Percentiles rank a stretch among this genome's conserved stretches.
phyloP scores from a whole-genome alignment of 2,797 vertebrate species.

The Tokudaia tokunoshimensis region DNA sequence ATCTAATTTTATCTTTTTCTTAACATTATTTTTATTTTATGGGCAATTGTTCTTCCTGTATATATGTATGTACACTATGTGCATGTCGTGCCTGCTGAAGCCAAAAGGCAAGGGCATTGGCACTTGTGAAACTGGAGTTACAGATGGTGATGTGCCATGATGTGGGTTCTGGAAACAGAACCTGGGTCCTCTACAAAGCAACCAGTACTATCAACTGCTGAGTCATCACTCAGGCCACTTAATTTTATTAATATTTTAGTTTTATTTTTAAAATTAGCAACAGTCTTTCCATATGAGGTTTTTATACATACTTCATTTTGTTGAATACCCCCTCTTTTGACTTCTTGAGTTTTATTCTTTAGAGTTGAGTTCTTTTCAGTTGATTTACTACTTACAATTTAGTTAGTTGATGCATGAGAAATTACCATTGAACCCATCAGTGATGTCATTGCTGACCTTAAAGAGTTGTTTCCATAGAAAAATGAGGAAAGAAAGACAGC shows the following conservation, averaged over 20 bases:
- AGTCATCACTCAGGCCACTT: background rate
- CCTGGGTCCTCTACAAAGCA: background rate
- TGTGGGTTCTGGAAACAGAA: background rate
- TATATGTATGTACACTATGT: background rate
- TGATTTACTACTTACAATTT: slow-evolving; percentile 17
- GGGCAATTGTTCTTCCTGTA: background rate
- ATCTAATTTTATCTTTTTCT: background rate
- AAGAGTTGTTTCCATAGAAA: background rate
- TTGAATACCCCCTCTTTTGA: background rate
- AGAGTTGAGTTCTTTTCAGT: background rate
- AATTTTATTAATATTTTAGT: background rate
- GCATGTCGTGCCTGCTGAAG: background rate
- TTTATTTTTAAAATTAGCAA: background rate
- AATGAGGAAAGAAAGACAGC: background rate
- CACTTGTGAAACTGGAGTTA: background rate
- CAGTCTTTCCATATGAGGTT: background rate
- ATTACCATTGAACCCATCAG: background rate
- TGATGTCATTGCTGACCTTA: slow-evolving; percentile 37
- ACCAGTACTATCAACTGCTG: background rate
- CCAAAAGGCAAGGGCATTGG: background rate
- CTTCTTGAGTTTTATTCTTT: background rate
- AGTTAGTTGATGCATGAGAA: background rate
- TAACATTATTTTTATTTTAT: background rate
- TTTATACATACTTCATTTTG: background rate
- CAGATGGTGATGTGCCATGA: background rate